Conservation (phyloP, 2,797 vertebrate genomes). For the Melanotaenia boesemani region DNA sequence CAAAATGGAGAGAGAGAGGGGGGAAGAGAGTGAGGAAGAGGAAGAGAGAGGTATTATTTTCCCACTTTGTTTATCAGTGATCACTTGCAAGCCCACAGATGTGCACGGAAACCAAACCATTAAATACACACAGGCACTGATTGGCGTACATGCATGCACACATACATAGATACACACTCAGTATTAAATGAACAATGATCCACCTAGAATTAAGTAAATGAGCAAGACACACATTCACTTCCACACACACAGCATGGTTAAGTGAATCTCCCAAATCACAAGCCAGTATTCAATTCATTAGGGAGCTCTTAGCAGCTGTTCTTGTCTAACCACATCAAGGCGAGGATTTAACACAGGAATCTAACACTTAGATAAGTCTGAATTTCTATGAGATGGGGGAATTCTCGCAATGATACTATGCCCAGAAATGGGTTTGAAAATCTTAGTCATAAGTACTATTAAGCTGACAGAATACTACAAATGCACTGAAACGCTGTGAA, state of each 20-base stretch:
- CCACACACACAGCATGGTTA: constrained; percentile 43
- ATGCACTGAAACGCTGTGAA: constrained; percentile 18
- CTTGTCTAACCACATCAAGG: constrained; percentile 69
- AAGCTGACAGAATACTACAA: constrained; percentile 22
- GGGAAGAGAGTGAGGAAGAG: neutral
- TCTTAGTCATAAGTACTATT: constrained; percentile 37
- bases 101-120: constrained; percentile 10
- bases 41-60: constrained; percentile 38
- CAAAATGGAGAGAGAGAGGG: constrained; percentile 15
- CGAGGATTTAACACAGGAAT: constrained; percentile 60
- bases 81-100: constrained; percentile 30
- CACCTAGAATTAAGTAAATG: constrained; percentile 20
- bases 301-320: constrained; percentile 74
- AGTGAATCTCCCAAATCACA: constrained; percentile 70
- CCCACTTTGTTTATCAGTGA: constrained; percentile 53
- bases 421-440: constrained; percentile 50
- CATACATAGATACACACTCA: neutral
- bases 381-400: constrained; percentile 36
- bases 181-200: constrained; percentile 1
- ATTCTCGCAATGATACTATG: constrained; percentile 32
- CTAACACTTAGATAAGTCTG: constrained; percentile 54
- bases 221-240: constrained; percentile 33
- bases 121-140: constrained; percentile 1
- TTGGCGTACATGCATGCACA: neutral
- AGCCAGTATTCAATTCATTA: constrained; percentile 70